These are phyloP conservation scores for Tragulus kanchil DNA, from an alignment of 2,113 vertebrate genomes.

Conservation along the genomic window DNA sequence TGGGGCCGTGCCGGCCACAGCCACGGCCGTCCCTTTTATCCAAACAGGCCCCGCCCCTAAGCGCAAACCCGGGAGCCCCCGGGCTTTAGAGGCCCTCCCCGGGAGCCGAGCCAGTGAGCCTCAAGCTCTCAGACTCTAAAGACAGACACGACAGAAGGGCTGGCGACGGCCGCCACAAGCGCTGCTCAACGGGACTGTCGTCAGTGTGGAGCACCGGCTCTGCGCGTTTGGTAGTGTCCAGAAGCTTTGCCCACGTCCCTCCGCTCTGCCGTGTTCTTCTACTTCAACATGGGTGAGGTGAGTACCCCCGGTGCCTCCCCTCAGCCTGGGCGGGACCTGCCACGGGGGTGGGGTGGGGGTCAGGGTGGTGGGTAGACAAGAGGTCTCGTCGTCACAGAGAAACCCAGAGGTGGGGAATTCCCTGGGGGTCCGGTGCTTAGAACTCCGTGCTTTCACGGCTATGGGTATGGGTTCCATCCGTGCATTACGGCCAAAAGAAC, in stretches of 20 bases:
- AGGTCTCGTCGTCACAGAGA: not conserved
- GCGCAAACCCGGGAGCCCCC: too few relatives aligned
- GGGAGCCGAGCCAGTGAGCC: not conserved
- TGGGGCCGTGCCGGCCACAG: not conserved
- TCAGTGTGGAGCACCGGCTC: not conserved
- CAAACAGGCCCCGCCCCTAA: not conserved
- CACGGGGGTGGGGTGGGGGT: fast-evolving
- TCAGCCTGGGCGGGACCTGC: fast-evolving
- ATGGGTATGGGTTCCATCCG: not conserved
- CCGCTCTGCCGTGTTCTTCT: slow-evolving; percentile 93
- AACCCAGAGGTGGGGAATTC: not conserved
- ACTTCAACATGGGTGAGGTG: slow-evolving; percentile 92
- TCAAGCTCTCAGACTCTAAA: not conserved
- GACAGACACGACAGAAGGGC: not conserved
- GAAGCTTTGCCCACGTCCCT: not conserved
- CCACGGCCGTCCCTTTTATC: not conserved
- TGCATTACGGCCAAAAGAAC: not conserved
- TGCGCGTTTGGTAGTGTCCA: not conserved
- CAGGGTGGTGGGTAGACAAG: not conserved
- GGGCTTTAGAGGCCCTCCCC: too few relatives aligned
- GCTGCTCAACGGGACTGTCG: too few relatives aligned
- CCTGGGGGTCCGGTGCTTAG: not conserved
- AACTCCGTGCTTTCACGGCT: not conserved
- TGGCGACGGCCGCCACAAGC: too few relatives aligned
- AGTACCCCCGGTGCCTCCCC: slow-evolving; percentile 50